These are phyloP conservation scores for Apodemia mormo DNA, from an alignment of 2,888 invertebrate species.

Conservation along the genomic window DNA sequence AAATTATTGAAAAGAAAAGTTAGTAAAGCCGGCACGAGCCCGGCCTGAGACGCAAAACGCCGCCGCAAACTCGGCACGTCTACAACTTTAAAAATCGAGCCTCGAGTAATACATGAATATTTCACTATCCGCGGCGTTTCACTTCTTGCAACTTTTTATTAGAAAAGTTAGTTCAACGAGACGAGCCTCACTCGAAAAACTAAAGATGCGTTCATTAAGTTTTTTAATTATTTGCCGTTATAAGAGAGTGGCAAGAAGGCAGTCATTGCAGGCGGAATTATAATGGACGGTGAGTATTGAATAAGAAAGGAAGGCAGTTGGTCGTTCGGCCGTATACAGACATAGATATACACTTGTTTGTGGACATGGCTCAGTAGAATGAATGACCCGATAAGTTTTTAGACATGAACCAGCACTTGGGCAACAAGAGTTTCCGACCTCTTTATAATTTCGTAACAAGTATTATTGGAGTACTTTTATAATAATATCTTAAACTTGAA, in stretches of 20 bases:
- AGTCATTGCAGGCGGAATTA: neutral
- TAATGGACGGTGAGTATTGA: neutral
- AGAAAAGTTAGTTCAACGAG: conserved; percentile 44
- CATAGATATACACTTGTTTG: neutral
- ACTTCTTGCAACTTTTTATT: conserved; percentile 49
- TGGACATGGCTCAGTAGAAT: no score
- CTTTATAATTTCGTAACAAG: no score
- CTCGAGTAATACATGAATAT: conserved; percentile 34
- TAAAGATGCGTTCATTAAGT: no score
- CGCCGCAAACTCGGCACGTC: conserved; percentile 6
- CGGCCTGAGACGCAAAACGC: neutral
- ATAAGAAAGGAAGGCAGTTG: no score
- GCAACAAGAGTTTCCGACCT: no score
- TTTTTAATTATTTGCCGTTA: conserved; percentile 48
- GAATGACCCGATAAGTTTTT: no score
- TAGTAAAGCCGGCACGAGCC: neutral
- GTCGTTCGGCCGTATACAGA: no score
- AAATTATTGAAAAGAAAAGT: conserved; percentile 9
- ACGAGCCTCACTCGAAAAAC: no score
- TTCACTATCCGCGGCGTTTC: conserved; percentile 28
- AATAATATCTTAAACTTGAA: no score
- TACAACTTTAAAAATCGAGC: conserved; percentile 30
- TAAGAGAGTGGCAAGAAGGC: conserved; percentile 27
- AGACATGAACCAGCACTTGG: no score
- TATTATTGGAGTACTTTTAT: no score